Percentiles rank a stretch among this genome's conserved stretches.
phyloP scores from a whole-genome alignment of 2,797 vertebrate genomes.

The Molossus molossus region DNA sequence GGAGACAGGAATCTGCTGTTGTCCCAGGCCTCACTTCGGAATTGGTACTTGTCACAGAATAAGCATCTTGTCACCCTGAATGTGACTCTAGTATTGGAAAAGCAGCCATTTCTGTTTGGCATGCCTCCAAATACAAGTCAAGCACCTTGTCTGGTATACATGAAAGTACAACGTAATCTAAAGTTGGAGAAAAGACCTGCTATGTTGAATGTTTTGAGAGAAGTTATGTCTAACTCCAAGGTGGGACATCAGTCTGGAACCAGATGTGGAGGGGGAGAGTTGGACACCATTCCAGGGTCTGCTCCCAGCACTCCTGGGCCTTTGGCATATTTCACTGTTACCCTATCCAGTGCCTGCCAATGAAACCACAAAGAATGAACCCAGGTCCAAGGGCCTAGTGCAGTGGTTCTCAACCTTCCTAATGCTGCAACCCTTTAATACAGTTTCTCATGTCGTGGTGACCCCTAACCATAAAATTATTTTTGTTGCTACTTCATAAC shows the following conservation, averaged over 20 bases:
- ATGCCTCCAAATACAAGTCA: background rate
- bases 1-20: background rate
- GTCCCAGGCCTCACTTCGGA: background rate
- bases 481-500: no score
- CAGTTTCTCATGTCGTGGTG: no score
- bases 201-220: background rate
- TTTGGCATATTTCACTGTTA: background rate
- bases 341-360: no score
- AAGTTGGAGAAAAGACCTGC: background rate
- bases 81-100: background rate
- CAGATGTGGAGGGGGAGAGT: background rate
- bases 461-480: no score
- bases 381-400: no score
- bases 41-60: background rate
- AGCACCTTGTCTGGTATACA: background rate
- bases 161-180: background rate
- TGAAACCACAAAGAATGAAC: background rate
- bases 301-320: background rate
- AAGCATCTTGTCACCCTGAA: background rate
- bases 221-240: background rate
- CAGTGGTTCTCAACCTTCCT: no score
- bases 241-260: background rate
- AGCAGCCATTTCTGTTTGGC: background rate
- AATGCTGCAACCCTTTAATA: no score
- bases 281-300: background rate